Conservation (phyloP, 2,113 vertebrate species). For the Coregonus clupeaformis region DNA sequence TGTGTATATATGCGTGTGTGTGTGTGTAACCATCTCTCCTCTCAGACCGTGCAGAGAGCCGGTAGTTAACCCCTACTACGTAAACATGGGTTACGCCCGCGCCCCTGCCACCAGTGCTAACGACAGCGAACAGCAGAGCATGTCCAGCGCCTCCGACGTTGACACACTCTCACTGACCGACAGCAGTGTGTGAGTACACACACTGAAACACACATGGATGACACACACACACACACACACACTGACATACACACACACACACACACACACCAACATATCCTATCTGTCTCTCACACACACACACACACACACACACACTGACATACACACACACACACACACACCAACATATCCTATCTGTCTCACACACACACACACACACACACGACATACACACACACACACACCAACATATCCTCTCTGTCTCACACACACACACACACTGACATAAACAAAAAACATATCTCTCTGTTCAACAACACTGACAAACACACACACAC, state of each 20-base stretch:
- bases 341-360: not conserved
- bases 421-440: not conserved
- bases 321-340: no score
- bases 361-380: not conserved
- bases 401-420: not conserved
- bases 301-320: constrained; percentile 16
- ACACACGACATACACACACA: not conserved
- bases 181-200: constrained; percentile 89
- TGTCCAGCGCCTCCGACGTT: constrained; percentile 88
- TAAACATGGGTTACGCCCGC: constrained; percentile 90
- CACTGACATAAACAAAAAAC: no score
- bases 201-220: not conserved
- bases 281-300: no score
- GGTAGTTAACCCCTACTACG: constrained; percentile 89
- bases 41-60: constrained; percentile 88
- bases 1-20: not conserved
- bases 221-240: constrained; percentile 4
- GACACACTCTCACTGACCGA: constrained; percentile 95
- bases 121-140: constrained; percentile 98
- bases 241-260: not conserved
- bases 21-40: constrained; percentile 23
- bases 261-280: no score
- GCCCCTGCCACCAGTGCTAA: constrained; percentile 96
- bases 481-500: not conserved
- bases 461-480: no score